Base-by-base conservation (phyloP, 2,113 vertebrate species). In the Megaceryle torquata region DNA sequence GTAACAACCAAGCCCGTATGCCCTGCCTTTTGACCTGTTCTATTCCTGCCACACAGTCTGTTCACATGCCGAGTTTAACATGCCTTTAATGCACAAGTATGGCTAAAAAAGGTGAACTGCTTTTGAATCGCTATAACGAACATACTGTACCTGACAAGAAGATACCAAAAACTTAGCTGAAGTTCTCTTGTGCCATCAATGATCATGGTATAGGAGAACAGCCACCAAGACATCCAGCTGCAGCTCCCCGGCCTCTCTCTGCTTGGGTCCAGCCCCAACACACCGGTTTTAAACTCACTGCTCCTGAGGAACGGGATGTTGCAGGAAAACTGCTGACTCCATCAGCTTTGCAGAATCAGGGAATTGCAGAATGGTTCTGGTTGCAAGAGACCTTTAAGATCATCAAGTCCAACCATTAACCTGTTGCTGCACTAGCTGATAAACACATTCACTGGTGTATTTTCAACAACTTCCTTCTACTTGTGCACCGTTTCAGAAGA, bases 401-500 rank as follows among this genome's bases (percentile, higher is more conserved):
- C 18, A n/a, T 18, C 11, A n/a, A n/a, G 18, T 21, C 56, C 31
- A 21, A n/a, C 53, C 10, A 10, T 16, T 56, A 31, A 29, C 18
- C 56, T n/a, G 19, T 21, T 20, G 19, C 21, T 20, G 18, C 3
- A 3, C 9, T 21, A 35, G 67, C 37, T 51, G 37, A 56, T 24
- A 46, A 90, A 77, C 41, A 67, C 9, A 15, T 39, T 3, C 8
- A 11, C 3, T 29, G 21, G 11, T 46, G 3, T 12, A 35, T 56
- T 81, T 74, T 39, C 68, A 70, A 21, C 13, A 8, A 14, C 67
- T 39, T 48, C 18, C 28, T 64, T 48, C 61, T 50, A 11, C 24
- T n/a, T 2, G 1, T 26, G 44, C 51, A 50, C 13, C 1, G 0
- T 11, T 60, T 63, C n/a, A 46, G 28, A 31, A n/a, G 26, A 9